These are phyloP conservation scores for Silurus meridionalis DNA, from an alignment of 2,113 vertebrate genomes.

Conservation along the genomic window DNA sequence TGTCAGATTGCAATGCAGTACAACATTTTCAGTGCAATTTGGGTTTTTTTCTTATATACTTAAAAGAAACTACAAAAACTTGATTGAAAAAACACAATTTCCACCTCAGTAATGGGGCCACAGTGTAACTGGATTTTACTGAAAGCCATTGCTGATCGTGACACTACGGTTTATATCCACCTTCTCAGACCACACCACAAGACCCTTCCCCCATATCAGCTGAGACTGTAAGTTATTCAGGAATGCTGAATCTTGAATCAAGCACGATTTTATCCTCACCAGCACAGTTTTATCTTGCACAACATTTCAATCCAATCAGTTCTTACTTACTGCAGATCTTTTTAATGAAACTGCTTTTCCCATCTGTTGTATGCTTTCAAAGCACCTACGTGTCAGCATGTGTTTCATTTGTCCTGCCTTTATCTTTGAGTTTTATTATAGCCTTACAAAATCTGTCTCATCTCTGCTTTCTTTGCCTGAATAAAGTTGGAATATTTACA, in stretches of 20 bases:
- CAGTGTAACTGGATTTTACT: not conserved
- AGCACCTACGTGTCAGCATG: slow-evolving; percentile 8
- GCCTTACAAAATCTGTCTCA: not conserved
- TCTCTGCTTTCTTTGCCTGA: not conserved
- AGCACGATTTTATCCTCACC: not conserved
- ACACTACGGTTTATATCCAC: slow-evolving; percentile 14
- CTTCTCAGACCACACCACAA: slow-evolving; percentile 51
- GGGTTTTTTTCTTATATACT: not conserved
- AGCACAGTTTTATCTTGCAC: not conserved
- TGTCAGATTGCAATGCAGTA: not conserved
- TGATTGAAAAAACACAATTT: not conserved
- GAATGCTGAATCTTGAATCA: not conserved
- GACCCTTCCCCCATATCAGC: slow-evolving; percentile 49
- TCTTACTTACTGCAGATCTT: not conserved
- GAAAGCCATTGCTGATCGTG: not conserved
- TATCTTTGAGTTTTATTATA: not conserved
- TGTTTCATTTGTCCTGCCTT: slow-evolving; percentile 6
- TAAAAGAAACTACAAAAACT: not conserved
- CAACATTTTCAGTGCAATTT: not conserved
- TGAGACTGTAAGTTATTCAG: slow-evolving; percentile 34
- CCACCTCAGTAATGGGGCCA: too few species aligned
- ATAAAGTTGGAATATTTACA: not conserved
- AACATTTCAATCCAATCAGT: not conserved
- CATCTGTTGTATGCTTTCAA: not conserved
- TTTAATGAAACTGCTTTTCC: not conserved